phyloP scores from a whole-genome alignment of 2,797 vertebrate genomes.

The Eospalax fontanierii region DNA sequence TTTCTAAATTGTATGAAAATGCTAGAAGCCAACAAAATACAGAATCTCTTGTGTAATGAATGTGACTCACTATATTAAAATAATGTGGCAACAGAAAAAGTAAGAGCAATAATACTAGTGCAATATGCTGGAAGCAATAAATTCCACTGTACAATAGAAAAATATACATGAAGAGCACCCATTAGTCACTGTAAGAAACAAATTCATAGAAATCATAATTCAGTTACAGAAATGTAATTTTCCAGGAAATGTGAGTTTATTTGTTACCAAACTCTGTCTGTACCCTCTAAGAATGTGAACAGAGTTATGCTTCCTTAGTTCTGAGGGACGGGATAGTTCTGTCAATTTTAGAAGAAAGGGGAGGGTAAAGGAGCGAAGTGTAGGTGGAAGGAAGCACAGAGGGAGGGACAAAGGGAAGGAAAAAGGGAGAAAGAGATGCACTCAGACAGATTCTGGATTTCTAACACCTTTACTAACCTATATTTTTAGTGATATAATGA shows the following conservation, averaged over 20 bases:
- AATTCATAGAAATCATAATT: constrained; percentile 18
- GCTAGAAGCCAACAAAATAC: not conserved
- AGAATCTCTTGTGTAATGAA: constrained; percentile 7
- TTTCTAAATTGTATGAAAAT: constrained; percentile 44
- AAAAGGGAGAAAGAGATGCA: not conserved
- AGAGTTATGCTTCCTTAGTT: not conserved
- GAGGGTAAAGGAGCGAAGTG: not conserved
- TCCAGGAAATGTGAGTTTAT: not conserved
- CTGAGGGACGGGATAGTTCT: not conserved
- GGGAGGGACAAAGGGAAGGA: too few relatives aligned
- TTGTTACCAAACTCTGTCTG: not conserved
- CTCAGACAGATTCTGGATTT: not conserved
- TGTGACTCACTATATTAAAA: constrained; percentile 11
- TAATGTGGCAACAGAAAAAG: constrained; percentile 15
- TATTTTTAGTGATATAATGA: not conserved
- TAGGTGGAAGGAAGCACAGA: not conserved
- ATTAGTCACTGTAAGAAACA: not conserved
- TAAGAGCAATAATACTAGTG: not conserved
- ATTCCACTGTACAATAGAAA: not conserved
- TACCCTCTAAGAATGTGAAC: not conserved
- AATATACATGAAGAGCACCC: not conserved
- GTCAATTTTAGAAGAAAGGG: not conserved
- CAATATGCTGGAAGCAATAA: not conserved
- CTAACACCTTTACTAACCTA: not conserved
- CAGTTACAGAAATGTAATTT: constrained; percentile 43